Conservation (phyloP, 1,140 invertebrate genomes). For the Zeugodacus cucurbitae region DNA sequence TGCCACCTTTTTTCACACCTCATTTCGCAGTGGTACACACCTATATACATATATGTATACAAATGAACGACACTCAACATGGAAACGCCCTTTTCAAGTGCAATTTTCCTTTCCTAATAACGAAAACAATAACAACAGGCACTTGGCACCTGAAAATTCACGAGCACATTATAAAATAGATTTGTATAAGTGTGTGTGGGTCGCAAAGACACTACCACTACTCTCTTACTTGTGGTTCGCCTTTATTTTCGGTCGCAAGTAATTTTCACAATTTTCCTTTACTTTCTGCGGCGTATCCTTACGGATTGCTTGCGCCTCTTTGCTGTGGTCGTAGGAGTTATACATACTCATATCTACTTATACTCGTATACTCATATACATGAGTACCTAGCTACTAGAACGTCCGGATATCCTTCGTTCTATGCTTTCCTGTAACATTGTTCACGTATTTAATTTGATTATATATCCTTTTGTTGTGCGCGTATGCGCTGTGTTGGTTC, state of each 20-base stretch:
- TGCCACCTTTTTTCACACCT: constrained; percentile 33
- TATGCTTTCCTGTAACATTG: constrained; percentile 9
- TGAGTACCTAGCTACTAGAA: neutral
- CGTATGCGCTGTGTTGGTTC: neutral
- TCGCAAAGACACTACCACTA: neutral
- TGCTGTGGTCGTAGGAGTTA: neutral
- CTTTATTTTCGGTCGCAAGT: constrained; percentile 1
- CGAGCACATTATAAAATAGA: neutral
- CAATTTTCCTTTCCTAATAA: constrained; percentile 33
- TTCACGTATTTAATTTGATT: constrained; percentile 21
- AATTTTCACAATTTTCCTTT: neutral
- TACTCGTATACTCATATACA: neutral
- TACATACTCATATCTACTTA: neutral
- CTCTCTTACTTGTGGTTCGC: neutral
- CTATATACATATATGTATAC: neutral
- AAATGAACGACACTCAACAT: neutral
- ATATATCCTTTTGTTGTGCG: neutral
- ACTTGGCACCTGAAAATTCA: constrained; percentile 10
- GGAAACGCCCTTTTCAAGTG: constrained; percentile 36
- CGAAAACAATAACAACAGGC: constrained; percentile 3
- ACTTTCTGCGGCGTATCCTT: neutral
- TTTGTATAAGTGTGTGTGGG: neutral
- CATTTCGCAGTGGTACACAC: neutral
- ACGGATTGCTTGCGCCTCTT: neutral
- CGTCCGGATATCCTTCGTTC: constrained; percentile 25